These are phyloP conservation scores for Pteromalus puparum DNA, from an alignment of 1,140 invertebrate genomes.

Conservation along the genomic window DNA sequence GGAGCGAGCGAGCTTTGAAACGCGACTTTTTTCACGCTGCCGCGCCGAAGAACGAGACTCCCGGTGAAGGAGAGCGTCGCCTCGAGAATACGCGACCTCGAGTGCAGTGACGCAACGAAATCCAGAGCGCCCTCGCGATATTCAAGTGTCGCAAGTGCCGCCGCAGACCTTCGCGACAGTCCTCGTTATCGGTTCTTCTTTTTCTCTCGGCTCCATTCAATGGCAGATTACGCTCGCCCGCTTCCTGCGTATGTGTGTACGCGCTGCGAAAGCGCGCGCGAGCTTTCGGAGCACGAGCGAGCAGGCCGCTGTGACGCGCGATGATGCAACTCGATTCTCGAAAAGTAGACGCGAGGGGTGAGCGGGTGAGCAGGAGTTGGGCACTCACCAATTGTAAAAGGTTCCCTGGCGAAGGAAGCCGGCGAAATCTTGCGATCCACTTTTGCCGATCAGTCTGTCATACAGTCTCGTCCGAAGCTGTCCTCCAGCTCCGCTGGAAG, in stretches of 20 bases:
- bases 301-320: background rate
- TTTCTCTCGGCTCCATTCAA: background rate
- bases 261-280: background rate
- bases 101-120: slow-evolving; percentile 56
- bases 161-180: slow-evolving; percentile 56
- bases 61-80: background rate
- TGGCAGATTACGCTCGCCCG: background rate
- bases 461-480: slow-evolving; percentile 35
- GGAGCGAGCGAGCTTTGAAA: background rate
- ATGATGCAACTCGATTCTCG: background rate
- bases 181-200: background rate
- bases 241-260: no score
- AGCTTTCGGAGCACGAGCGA: background rate
- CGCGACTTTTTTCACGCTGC: background rate
- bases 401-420: slow-evolving; percentile 59
- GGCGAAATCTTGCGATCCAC: slow-evolving; percentile 66
- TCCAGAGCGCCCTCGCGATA: slow-evolving; percentile 34
- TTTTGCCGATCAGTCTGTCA: slow-evolving; percentile 55
- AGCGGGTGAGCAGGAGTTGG: background rate
- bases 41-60: background rate
- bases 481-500: background rate
- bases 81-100: slow-evolving; percentile 42
- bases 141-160: slow-evolving; percentile 55
- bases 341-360: background rate
- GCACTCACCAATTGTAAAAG: slow-evolving; percentile 72